Percentiles rank a stretch among this genome's conserved stretches.
Evolutionary conservation across 2,113 vertebrate species (phyloP).

Genomic region (Mugil cephalus): DNA sequence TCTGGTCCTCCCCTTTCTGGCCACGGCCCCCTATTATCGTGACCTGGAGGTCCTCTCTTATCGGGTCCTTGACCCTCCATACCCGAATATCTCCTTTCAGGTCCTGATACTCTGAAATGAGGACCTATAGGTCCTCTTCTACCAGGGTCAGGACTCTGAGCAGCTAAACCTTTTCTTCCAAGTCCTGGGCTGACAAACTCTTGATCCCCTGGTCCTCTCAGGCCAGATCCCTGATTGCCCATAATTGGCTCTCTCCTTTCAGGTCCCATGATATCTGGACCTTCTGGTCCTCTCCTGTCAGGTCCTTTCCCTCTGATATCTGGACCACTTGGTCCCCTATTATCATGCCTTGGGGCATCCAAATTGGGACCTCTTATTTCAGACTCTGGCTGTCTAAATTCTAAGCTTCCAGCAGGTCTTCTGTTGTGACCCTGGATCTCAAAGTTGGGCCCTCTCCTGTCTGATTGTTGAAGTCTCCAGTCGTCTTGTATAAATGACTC

Average conservation of each 20-base stretch:
- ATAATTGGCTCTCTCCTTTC: conserved; percentile 7
- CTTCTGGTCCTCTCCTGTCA: conserved; percentile 17
- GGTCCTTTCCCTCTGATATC: conserved; percentile 3
- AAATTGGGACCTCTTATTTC: conserved; percentile 15
- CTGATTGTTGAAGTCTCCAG: conserved; percentile 26
- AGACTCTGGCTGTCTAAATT: conserved; percentile 9
- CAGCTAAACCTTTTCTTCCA: too few relatives aligned
- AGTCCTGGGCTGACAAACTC: too few relatives aligned
- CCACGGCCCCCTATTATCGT: conserved; percentile 8
- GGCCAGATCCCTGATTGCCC: not conserved
- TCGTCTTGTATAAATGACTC: conserved; percentile 36
- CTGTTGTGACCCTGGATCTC: conserved; percentile 31
- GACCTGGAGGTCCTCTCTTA: conserved; percentile 8
- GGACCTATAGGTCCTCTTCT: too few relatives aligned
- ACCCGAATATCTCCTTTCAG: conserved; percentile 5
- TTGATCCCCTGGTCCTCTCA: not conserved
- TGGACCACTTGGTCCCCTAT: conserved; percentile 1
- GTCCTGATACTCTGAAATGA: not conserved
- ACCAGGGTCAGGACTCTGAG: too few relatives aligned
- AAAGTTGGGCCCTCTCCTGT: conserved; percentile 28
- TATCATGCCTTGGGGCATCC: conserved; percentile 16
- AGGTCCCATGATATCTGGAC: conserved; percentile 10
- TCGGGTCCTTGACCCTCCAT: not conserved
- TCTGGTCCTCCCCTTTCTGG: conserved; percentile 24
- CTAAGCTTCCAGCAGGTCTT: not conserved